Evolutionary conservation across 2,888 invertebrate genomes (phyloP).

Genomic region (Ferrisia virgata): DNA sequence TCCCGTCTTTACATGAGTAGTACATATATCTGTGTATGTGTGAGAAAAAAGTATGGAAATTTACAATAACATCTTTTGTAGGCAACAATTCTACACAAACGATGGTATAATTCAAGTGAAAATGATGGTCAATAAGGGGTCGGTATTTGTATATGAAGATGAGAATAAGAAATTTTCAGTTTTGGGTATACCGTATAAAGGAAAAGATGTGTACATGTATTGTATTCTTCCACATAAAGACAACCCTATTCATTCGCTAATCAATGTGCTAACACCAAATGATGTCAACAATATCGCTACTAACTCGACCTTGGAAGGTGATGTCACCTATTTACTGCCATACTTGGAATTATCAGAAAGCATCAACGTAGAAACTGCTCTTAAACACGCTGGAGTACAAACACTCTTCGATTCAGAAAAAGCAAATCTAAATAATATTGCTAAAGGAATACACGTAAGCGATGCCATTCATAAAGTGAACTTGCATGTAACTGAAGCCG

Average conservation of each 20-base stretch:
- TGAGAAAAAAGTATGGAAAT: too few species aligned
- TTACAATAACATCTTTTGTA: slow-evolving; percentile 20
- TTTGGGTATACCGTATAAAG: slow-evolving; percentile 55
- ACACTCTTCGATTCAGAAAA: slow-evolving; percentile 62
- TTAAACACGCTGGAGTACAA: slow-evolving; percentile 61
- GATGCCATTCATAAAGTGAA: slow-evolving; percentile 57
- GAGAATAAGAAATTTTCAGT: slow-evolving; percentile 55
- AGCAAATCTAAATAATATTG: slow-evolving; percentile 60
- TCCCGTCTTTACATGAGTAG: too few species aligned
- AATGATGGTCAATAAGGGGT: slow-evolving; percentile 66
- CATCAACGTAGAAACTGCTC: slow-evolving; percentile 57
- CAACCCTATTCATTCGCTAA: slow-evolving; percentile 51
- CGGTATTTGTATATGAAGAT: slow-evolving; percentile 61
- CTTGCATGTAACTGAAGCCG: slow-evolving; percentile 56
- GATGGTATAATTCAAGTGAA: slow-evolving; percentile 55
- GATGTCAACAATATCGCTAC: slow-evolving; percentile 49
- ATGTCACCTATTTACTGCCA: slow-evolving; percentile 56
- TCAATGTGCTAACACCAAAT: slow-evolving; percentile 58
- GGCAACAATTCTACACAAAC: slow-evolving; percentile 48
- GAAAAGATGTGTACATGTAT: slow-evolving; percentile 55
- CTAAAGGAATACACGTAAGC: slow-evolving; percentile 48
- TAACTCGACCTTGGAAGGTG: slow-evolving; percentile 40
- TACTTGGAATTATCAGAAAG: slow-evolving; percentile 68
- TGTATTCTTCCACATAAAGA: slow-evolving; percentile 54
- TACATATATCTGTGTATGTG: too few species aligned